Conservation (phyloP, 30 jellyfish, hydroid and myxozoan genomes). For the Turritopsis rubra region DNA sequence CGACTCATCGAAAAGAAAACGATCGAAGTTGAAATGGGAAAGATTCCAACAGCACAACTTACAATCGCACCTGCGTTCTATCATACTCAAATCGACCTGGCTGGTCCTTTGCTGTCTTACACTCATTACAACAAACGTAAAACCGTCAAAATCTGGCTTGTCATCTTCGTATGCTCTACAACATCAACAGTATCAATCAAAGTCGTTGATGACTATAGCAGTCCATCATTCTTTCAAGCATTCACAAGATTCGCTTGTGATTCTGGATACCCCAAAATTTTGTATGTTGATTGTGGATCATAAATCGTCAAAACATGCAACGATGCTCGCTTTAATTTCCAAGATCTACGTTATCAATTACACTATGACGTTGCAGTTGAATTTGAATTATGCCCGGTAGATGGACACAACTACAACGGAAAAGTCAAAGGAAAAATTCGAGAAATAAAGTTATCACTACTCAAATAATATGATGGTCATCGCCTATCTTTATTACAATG, state of each 20-base stretch:
- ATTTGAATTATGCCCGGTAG: conserved; percentile 1
- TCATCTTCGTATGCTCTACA: conserved; percentile 1
- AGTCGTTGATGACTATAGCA: conserved; percentile 2
- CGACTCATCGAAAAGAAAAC: no score
- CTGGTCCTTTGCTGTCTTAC: conserved; percentile 16
- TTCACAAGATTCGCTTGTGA: conserved; percentile 14
- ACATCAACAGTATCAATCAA: no score
- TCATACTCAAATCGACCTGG: conserved; percentile 1
- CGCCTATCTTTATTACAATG: no score
- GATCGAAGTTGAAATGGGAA: no score
- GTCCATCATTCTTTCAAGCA: conserved; percentile 20
- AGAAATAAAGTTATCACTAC: no score
- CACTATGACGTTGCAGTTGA: background rate
- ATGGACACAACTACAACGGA: no score
- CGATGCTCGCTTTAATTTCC: background rate
- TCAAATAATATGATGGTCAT: no score
- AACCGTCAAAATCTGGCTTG: conserved; percentile 22
- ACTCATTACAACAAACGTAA: conserved; percentile 3
- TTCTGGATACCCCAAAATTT: background rate
- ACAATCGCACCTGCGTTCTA: background rate
- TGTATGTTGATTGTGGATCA: background rate
- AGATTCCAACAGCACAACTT: no score
- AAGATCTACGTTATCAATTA: background rate
- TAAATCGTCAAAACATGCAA: background rate
- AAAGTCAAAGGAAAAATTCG: no score